phyloP scores from a whole-genome alignment of 2,797 vertebrate species.

The Hippoglossus hippoglossus region DNA sequence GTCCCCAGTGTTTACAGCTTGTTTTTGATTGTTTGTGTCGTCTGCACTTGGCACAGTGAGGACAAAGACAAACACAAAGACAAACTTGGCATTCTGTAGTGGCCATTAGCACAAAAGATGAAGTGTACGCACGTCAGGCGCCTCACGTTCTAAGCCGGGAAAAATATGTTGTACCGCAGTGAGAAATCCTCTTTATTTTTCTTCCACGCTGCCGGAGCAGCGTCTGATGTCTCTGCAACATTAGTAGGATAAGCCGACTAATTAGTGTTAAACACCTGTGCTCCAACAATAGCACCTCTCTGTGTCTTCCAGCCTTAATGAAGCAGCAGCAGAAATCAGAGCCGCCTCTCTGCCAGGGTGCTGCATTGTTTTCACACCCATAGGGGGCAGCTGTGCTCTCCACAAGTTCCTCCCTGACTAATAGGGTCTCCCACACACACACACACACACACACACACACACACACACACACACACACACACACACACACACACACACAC shows the following conservation, averaged over 20 bases:
- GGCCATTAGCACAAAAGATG: conserved; percentile 29
- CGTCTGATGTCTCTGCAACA: conserved; percentile 46
- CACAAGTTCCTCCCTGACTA: conserved; percentile 34
- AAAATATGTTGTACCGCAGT: conserved; percentile 10
- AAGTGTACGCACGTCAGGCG: conserved; percentile 33
- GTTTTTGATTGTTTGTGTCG: conserved; percentile 53
- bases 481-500: conserved; percentile 19
- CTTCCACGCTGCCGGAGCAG: conserved; percentile 7
- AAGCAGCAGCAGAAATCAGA: conserved; percentile 24
- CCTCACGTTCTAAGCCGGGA: conserved; percentile 35
- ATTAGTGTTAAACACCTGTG: conserved; percentile 69
- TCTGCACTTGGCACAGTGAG: conserved; percentile 26
- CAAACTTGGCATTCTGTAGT: conserved; percentile 52
- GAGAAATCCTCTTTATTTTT: conserved; percentile 24
- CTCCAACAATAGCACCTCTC: conserved; percentile 49
- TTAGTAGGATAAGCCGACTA: conserved; percentile 60
- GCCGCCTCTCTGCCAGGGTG: conserved; percentile 31
- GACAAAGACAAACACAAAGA: conserved; percentile 40
- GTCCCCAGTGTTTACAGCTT: conserved; percentile 48
- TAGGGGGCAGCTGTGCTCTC: conserved; percentile 85
- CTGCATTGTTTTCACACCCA: conserved; percentile 62
- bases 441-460: conserved; percentile 20
- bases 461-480: conserved; percentile 10
- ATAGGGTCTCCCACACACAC: conserved; percentile 9
- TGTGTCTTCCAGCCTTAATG: conserved; percentile 36